A percentile compares a stretch with the other conserved stretches of the same genome.
These are phyloP conservation scores for Drosophila fuyamai DNA, from an alignment of 1,140 invertebrate genomes.

Conservation along the genomic window DNA sequence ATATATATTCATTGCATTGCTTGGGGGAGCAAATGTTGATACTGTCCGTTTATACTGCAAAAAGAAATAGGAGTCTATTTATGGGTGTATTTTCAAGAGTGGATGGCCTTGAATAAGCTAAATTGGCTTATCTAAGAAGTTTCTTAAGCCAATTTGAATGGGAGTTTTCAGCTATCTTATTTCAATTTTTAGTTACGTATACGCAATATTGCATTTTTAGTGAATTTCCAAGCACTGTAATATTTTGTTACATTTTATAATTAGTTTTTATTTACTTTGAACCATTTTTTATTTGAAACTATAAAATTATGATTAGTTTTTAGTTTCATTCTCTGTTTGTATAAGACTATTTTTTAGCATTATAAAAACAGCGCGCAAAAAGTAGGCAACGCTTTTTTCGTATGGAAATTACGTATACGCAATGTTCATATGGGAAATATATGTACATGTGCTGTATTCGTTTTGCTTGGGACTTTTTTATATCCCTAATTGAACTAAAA, in stretches of 20 bases:
- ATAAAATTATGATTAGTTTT: background rate
- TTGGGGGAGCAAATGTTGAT: slow-evolving; percentile 24
- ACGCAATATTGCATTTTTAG: too few relatives aligned
- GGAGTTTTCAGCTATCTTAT: background rate
- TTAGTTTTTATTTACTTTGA: background rate
- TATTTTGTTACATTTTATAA: background rate
- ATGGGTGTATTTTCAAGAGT: slow-evolving; percentile 1
- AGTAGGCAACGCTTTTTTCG: background rate
- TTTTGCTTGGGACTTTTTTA: background rate
- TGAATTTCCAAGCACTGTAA: background rate
- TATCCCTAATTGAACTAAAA: background rate
- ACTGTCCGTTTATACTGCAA: slow-evolving; percentile 30
- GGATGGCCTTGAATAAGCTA: slow-evolving; percentile 13
- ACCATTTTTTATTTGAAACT: background rate
- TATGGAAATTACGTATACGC: slow-evolving; percentile 11
- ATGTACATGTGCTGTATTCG: background rate
- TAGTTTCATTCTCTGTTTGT: too few relatives aligned
- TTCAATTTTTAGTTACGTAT: background rate
- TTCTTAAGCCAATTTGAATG: slow-evolving; percentile 18
- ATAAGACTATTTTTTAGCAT: too few relatives aligned
- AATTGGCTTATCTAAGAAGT: slow-evolving; percentile 18
- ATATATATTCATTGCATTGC: slow-evolving; percentile 34
- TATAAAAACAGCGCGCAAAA: background rate
- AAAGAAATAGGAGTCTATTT: slow-evolving; percentile 2
- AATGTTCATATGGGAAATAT: background rate